These are phyloP conservation scores for Junonia oenone DNA, from an alignment of 2,888 invertebrate genomes.

Conservation along the genomic window DNA sequence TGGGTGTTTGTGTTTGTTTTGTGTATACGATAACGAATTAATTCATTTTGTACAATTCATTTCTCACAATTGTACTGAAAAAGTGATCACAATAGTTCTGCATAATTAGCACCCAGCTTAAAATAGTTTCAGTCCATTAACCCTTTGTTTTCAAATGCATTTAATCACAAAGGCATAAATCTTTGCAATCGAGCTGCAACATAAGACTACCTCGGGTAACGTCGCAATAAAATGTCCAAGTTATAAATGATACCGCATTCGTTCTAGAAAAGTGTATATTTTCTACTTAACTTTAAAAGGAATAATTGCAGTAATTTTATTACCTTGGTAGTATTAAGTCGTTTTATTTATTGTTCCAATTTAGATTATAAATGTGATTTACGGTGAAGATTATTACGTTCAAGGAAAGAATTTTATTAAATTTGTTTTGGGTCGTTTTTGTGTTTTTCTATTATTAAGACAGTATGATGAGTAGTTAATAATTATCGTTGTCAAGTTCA, in stretches of 20 bases:
- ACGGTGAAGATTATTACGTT: not conserved
- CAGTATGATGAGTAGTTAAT: too few species aligned
- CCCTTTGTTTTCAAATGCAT: not conserved
- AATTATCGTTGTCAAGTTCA: too few species aligned
- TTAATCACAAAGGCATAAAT: slow-evolving; percentile 1
- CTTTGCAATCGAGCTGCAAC: not conserved
- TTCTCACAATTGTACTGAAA: too few species aligned
- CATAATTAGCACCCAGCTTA: too few species aligned
- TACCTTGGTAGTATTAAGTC: slow-evolving; percentile 1
- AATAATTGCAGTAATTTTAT: slow-evolving; percentile 22
- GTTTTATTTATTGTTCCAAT: not conserved
- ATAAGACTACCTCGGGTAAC: not conserved
- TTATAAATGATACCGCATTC: slow-evolving; percentile 18
- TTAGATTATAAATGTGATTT: not conserved
- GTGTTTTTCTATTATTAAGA: too few species aligned
- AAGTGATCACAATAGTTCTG: too few species aligned
- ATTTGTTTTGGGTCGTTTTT: not conserved
- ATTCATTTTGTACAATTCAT: too few species aligned
- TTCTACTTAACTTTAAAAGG: slow-evolving; percentile 15
- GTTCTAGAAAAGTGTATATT: slow-evolving; percentile 8
- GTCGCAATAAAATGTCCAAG: not conserved
- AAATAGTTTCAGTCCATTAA: too few species aligned
- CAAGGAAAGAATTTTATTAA: not conserved
- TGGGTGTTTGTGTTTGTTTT: too few species aligned
- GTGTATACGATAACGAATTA: too few species aligned